Evolutionary conservation across 2,797 vertebrate species (phyloP), one percentile per base, ranked within the genome.

Genomic region (Phoeniculus purpureus): DNA sequence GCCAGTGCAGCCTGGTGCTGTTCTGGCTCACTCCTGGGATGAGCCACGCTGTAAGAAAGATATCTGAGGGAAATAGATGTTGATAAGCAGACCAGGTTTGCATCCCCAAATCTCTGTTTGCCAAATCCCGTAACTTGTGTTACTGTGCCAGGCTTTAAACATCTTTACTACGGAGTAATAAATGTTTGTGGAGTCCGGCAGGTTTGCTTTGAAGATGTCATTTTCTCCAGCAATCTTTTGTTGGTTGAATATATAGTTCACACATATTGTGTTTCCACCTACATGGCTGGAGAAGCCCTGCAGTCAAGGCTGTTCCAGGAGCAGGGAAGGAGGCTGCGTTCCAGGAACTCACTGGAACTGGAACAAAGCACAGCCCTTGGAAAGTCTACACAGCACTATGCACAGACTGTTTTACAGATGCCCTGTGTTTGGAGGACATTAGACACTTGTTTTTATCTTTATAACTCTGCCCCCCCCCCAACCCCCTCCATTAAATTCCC

Each of bases 291-390:
- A 94, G 95, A 19, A 96, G 94, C 84, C 90, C 95, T 94, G 94
- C 90, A 96, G 95, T 72, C 89, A 91, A 65, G 86, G 62, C 92
- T 85, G 95, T 93, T 94, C 96, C 97, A 93, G 94, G 94, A 84
- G 94, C 78, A 90, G 90, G 93, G 94, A 96, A 96, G 87, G 84
- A 92, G 95, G 95, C 95, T 95, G 71, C 10, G 93, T 93, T 93
- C 95, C 96, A 97, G 94, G 94, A 96, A 94, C 95, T 94, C 80
- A 87, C 87, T 92, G 95, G 96, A 97, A 96, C 89, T 68, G 93
- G 89, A 97, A 97, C 93, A 97, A 97, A 97, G 96, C 62, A 62
- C 91, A 96, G 86, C 77, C 90, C 83, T 95, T 97, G 96, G 96
- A 96, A 94, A 95, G 88, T 32, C 94, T 91, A 65, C 92, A 87